Conservation (phyloP, 1,140 invertebrate genomes). For the Kradibia gibbosae region DNA sequence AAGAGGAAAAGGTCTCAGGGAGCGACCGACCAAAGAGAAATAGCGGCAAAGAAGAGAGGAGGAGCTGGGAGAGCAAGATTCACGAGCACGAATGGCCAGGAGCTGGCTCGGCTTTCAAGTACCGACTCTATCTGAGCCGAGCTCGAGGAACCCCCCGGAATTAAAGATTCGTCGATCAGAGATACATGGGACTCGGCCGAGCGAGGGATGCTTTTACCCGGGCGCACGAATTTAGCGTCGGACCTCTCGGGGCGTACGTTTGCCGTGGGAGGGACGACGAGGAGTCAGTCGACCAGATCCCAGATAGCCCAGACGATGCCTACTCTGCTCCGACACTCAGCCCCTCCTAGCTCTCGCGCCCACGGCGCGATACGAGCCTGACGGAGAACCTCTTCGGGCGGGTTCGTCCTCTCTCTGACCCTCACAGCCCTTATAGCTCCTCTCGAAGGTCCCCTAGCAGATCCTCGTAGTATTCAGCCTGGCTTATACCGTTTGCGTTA, state of each 20-base stretch:
- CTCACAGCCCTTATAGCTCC: no score
- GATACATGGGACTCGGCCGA: constrained; percentile 31
- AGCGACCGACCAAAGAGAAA: background rate
- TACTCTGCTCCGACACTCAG: background rate
- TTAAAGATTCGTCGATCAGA: constrained; percentile 48
- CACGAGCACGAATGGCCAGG: constrained; percentile 34
- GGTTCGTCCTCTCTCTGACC: background rate
- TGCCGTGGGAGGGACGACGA: constrained; percentile 23
- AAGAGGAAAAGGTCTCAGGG: background rate
- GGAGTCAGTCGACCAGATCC: constrained; percentile 25
- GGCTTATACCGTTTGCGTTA: no score
- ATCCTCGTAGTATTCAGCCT: no score
- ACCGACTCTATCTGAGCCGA: background rate
- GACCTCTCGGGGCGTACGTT: constrained; percentile 14
- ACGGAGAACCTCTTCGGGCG: constrained; percentile 31
- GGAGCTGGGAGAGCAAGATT: constrained; percentile 42
- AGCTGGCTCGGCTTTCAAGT: constrained; percentile 22
- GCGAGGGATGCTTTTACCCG: constrained; percentile 32
- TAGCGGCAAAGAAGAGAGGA: background rate
- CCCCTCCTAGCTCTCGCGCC: background rate
- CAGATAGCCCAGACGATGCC: constrained; percentile 5
- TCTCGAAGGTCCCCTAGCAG: no score
- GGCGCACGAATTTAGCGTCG: constrained; percentile 40
- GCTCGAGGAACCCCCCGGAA: constrained; percentile 23
- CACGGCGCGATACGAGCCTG: constrained; percentile 16